Base-by-base conservation (phyloP, 2,888 invertebrate species). In the Lamellibrachia columna region DNA sequence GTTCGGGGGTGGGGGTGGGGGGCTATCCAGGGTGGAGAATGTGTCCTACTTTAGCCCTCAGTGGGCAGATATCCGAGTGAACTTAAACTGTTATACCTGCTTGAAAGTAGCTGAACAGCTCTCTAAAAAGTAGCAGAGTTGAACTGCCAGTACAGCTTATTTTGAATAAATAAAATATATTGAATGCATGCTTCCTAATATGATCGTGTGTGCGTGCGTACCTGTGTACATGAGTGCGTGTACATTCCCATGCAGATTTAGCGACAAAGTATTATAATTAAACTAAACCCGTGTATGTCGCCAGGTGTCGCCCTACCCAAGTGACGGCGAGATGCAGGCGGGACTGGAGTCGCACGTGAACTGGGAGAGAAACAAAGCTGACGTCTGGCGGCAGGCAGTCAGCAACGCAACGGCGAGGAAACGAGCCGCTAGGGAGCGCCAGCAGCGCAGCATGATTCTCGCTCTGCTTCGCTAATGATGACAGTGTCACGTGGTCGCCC, bases 241-340 rank as follows among this genome's bases (percentile, higher is more conserved):
- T 90, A 15, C 15, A 90, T 90, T 90, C 28, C 28, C 15, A 40
- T 8, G 90, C 8, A 40, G 40, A 40, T n/a, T n/a, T 22, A n/a
- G 22, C 22, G 40, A 91, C 91, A n/a, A 40, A 91, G 91, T n/a
- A n/a, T 28, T 53, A 22, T n/a, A 53, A 55, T 53, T 2, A 90
- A 52, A 22, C 3, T 90, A n/a, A 92, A 90, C 52, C 40, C 40
- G 1, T 52, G 52, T 15, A 93, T 22, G 3, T 92, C 75, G 75
- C 91, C 93, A 95, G 95, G 93, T 95, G n/a, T 95, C 95, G 4
- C 95, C 95, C 1, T 95, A 95, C 92, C 95, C 95, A 7, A 94
- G 94, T 55, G 95, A 95, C 52, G 94, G 94, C 90, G 94, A 94
- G n/a, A 92, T 95, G n/a, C 95, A 95, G 92, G 92, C 94, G 8